Conservation (phyloP, 2,888 invertebrate species). For the Diarsia mendica region DNA sequence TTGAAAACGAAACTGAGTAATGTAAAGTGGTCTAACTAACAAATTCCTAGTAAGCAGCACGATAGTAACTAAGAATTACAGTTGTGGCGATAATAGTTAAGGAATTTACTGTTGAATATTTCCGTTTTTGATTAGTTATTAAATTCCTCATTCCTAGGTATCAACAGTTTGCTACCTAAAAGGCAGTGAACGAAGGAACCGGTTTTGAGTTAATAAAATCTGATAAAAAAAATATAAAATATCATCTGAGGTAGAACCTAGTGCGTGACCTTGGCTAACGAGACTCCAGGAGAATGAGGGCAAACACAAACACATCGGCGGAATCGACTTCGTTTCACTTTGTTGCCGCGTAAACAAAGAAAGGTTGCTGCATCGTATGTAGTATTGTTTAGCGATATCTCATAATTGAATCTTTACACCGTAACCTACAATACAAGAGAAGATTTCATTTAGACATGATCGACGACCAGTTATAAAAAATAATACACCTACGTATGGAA, state of each 20-base stretch:
- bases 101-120: slow-evolving; percentile 44
- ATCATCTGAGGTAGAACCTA: slow-evolving; percentile 45
- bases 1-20: slow-evolving; percentile 31
- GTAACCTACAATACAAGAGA: slow-evolving; percentile 77
- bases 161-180: slow-evolving; percentile 32
- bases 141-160: slow-evolving; percentile 29
- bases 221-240: slow-evolving; percentile 47
- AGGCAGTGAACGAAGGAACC: slow-evolving; percentile 40
- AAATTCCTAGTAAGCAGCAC: slow-evolving; percentile 36
- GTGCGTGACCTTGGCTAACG: slow-evolving; percentile 66
- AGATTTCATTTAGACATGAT: slow-evolving; percentile 67
- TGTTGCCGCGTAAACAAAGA: slow-evolving; percentile 82
- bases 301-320: slow-evolving; percentile 71
- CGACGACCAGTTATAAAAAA: slow-evolving; percentile 61
- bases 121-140: slow-evolving; percentile 30
- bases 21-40: slow-evolving; percentile 48
- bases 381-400: slow-evolving; percentile 85
- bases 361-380: slow-evolving; percentile 80
- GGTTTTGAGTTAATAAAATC: slow-evolving; percentile 47
- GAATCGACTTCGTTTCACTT: slow-evolving; percentile 78
- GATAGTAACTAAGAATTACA: slow-evolving; percentile 33
- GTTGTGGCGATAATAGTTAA: slow-evolving; percentile 28
- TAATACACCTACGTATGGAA: slow-evolving; percentile 67
- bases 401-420: slow-evolving; percentile 85
- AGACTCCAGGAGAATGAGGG: slow-evolving; percentile 74